Percentiles rank a stretch among this genome's conserved stretches.
These are phyloP conservation scores for Pocota personata DNA, from an alignment of 2,888 invertebrate genomes.

Conservation along the genomic window DNA sequence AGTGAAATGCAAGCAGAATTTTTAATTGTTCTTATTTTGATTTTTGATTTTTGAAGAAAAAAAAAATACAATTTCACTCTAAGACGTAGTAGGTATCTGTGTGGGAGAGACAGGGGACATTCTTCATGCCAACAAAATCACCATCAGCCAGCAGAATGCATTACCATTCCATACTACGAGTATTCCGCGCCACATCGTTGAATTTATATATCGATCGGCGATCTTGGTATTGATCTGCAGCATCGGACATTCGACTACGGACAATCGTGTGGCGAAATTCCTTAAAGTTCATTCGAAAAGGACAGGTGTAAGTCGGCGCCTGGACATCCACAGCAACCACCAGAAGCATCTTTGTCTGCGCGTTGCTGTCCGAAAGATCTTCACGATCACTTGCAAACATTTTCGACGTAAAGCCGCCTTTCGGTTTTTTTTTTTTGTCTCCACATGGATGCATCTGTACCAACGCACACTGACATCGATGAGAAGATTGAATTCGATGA, in stretches of 20 bases:
- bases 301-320: conserved; percentile 77
- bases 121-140: conserved; percentile 47
- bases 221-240: conserved; percentile 50
- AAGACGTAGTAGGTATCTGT: conserved; percentile 1
- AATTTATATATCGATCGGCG: conserved; percentile 53
- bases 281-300: conserved; percentile 74
- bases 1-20: conserved; percentile 74
- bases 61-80: conserved; percentile 27
- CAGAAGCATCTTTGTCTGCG: conserved; percentile 42
- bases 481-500: conserved; percentile 46
- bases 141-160: conserved; percentile 41
- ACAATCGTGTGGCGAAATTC: conserved; percentile 71
- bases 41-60: conserved; percentile 21
- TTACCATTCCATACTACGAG: conserved; percentile 63
- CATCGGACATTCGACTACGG: conserved; percentile 13
- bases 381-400: conserved; percentile 45
- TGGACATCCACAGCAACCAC: conserved; percentile 50
- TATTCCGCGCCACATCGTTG: conserved; percentile 50
- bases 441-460: conserved; percentile 54
- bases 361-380: conserved; percentile 37
- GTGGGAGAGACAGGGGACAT: conserved; percentile 7
- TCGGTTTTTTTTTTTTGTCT: neutral
- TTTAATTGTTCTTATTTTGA: conserved; percentile 74
- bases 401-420: conserved; percentile 38
- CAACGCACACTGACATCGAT: conserved; percentile 28